Percentiles rank a stretch among this genome's conserved stretches.
phyloP scores from a whole-genome alignment of 2,113 vertebrate genomes.

The Martes martes region DNA sequence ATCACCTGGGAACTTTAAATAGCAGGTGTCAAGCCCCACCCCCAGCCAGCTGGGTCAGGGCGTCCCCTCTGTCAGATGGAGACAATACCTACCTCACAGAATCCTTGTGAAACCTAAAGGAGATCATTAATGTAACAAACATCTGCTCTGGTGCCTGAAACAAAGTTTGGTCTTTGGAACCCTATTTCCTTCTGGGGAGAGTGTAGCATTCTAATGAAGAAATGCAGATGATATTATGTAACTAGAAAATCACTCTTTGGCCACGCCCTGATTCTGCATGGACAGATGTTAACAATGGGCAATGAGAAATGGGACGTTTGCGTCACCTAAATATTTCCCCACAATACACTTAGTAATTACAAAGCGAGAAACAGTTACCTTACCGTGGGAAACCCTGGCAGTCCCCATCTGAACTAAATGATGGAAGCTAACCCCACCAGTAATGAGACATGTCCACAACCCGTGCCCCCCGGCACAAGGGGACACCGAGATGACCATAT shows the following conservation, averaged over 20 bases:
- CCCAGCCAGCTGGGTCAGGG: not conserved
- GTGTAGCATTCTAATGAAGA: not conserved
- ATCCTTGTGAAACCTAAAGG: not conserved
- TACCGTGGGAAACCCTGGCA: not conserved
- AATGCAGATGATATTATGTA: not conserved
- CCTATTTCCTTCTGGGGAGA: not conserved
- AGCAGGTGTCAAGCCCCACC: fast-evolving
- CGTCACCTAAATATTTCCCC: not conserved
- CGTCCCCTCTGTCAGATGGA: not conserved
- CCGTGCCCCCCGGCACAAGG: not conserved
- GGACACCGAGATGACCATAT: fast-evolving
- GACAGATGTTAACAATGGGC: not conserved
- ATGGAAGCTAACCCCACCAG: not conserved
- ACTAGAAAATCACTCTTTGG: not conserved
- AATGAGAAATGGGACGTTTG: not conserved
- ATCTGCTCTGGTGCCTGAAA: not conserved
- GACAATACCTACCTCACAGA: not conserved
- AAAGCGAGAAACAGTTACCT: not conserved
- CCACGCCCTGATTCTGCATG: not conserved
- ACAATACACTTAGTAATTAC: not conserved
- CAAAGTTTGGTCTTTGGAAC: not conserved
- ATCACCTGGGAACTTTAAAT: not conserved
- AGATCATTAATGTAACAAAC: not conserved
- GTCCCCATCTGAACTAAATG: not conserved
- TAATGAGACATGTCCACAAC: fast-evolving